Conservation (phyloP, 2,113 vertebrate genomes). For the Vidua chalybeata region DNA sequence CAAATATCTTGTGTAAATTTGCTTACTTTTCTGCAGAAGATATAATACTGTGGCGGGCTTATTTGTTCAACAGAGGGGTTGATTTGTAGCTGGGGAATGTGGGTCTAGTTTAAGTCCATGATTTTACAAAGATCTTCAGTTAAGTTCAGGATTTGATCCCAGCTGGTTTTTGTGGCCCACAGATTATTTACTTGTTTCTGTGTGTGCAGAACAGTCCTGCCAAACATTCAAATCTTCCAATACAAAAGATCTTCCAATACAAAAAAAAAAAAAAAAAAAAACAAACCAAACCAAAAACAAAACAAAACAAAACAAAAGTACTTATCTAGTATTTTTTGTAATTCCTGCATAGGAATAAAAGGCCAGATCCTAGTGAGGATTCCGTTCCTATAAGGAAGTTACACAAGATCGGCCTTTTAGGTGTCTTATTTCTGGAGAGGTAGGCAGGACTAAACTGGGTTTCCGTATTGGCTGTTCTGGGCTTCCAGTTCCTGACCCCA, state of each 20-base stretch:
- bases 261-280: background rate
- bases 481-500: background rate
- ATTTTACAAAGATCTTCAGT: background rate
- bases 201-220: background rate
- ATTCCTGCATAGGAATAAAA: background rate
- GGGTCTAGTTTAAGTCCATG: background rate
- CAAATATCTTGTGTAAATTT: background rate
- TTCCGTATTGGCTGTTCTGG: background rate
- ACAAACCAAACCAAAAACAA: too few relatives aligned
- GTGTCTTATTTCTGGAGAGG: background rate
- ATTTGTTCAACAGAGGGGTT: background rate
- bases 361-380: background rate
- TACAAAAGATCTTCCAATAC: background rate
- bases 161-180: background rate
- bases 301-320: background rate
- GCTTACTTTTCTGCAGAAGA: background rate
- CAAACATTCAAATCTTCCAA: background rate
- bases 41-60: background rate
- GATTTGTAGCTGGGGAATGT: background rate
- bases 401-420: background rate
- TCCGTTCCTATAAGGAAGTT: background rate
- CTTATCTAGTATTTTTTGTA: background rate
- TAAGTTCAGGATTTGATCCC: background rate
- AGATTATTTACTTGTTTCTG: background rate
- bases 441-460: background rate